These are phyloP conservation scores for Tiphia femorata DNA, from an alignment of 2,888 invertebrate genomes.

Conservation along the genomic window DNA sequence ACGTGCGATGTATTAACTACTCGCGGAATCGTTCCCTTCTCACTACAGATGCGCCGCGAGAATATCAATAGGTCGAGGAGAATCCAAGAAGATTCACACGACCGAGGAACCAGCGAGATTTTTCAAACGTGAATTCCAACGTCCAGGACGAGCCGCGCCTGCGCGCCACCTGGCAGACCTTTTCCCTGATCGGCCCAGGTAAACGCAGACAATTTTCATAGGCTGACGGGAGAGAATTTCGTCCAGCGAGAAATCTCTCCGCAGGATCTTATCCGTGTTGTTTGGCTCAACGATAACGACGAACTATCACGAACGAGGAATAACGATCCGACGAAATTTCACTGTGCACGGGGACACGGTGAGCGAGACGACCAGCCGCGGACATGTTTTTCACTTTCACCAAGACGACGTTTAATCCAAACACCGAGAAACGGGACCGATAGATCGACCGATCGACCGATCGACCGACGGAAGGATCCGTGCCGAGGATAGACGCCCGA, in stretches of 20 bases:
- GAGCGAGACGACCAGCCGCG: background rate
- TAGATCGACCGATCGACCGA: constrained; percentile 6
- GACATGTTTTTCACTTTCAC: constrained; percentile 33
- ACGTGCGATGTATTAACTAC: no score
- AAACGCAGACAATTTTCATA: background rate
- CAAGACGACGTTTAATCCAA: background rate
- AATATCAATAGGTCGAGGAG: background rate
- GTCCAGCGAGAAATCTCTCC: background rate
- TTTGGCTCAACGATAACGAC: no score
- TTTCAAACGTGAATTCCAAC: background rate
- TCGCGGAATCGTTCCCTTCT: no score
- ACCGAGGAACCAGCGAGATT: background rate
- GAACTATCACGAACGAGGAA: background rate
- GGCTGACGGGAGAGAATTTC: background rate
- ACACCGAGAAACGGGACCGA: background rate
- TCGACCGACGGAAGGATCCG: constrained; percentile 8
- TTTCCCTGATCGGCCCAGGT: background rate
- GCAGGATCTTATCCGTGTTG: no score
- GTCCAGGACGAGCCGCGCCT: background rate
- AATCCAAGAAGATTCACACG: background rate
- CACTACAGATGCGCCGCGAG: no score
- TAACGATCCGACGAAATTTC: background rate
- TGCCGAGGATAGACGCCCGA: constrained; percentile 9
- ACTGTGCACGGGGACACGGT: no score
- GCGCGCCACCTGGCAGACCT: constrained; percentile 33